Base-by-base conservation (phyloP, 2,113 vertebrate genomes). In the Syngnathus floridae region DNA sequence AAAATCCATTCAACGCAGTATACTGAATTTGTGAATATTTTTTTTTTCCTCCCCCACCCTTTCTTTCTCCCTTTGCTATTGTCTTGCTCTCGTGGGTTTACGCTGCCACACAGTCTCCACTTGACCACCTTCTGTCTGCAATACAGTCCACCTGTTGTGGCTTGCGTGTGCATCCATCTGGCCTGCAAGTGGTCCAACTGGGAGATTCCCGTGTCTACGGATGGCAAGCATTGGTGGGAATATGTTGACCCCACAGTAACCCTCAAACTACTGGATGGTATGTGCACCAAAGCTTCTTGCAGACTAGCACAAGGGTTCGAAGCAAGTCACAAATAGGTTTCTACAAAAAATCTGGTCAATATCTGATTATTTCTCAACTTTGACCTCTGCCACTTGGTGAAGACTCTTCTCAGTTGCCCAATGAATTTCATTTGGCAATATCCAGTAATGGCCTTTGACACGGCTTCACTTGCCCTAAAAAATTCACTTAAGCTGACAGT, bases 171-270 rank as follows among this genome's bases (percentile, higher is more conserved):
- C 90, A 99, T 99, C 90, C 96, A 99, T 76, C 92, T 99, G 81
- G 96, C 96, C 83, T 99, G 96, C 89, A 99, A 99, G 75, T 99
- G 96, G 96, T 99, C 96, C 86, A 98, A 98, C 91, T 99, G 96
- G 96, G 96, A 99, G 92, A 98, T 98, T 88, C 96, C 96, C 3
- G 96, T 99, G 76, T 99, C 96, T 73, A 98, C 94, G 71, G 96
- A 99, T 37, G 93, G 95, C 81, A 98, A 98, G 88, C 95, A 97
- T 91, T 99, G 96, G 96, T 99, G 96, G 96, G 94, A 98, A 78
- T 98, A 99, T 74, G 96, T 99, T 54, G 96, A 98, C 84, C 91
- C 92, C 84, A 97, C 94, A 70, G 96, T 99, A 73, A 98, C 96
- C 66, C 91, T 97, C 43, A 94, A 98, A 87, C 92, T 99, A 81